Conservation (phyloP, 1,140 invertebrate genomes). For the Macrobrachium nipponense region DNA sequence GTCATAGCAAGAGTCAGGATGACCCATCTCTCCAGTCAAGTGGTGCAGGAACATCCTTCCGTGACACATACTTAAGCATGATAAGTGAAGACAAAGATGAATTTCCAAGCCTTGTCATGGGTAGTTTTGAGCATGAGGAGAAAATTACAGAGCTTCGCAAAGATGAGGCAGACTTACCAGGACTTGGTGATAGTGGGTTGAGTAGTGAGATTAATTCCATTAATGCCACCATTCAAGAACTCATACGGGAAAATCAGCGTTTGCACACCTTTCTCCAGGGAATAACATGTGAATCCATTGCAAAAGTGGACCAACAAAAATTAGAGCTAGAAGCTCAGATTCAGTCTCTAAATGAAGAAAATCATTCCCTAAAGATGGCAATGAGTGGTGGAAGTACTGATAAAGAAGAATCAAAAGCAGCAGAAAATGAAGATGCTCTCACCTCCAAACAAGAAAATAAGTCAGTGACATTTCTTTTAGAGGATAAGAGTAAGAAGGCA, state of each 20-base stretch:
- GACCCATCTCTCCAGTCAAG: background rate
- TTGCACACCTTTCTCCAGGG: constrained; percentile 54
- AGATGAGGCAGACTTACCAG: constrained; percentile 52
- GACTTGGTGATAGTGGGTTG: constrained; percentile 51
- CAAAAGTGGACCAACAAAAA: constrained; percentile 55
- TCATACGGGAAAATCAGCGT: constrained; percentile 49
- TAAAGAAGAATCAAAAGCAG: background rate
- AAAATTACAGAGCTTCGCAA: constrained; percentile 42
- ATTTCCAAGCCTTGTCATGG: constrained; percentile 51
- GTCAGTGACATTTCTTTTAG: constrained; percentile 12
- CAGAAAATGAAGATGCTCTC: background rate
- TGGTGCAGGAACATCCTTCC: background rate
- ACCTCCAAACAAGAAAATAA: constrained; percentile 10
- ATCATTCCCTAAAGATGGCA: constrained; percentile 28
- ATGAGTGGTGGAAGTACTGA: constrained; percentile 18
- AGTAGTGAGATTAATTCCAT: constrained; percentile 59
- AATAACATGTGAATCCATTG: constrained; percentile 53
- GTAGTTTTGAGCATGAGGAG: constrained; percentile 45
- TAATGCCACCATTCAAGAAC: constrained; percentile 57
- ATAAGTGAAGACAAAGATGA: constrained; percentile 54
- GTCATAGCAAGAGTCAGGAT: constrained; percentile 46
- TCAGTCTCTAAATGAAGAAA: constrained; percentile 42
- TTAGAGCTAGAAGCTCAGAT: constrained; percentile 43
- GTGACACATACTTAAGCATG: constrained; percentile 46
- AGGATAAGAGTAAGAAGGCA: background rate